Conservation (phyloP, 1,140 invertebrate genomes). For the Trichomalopsis sarcophagae region DNA sequence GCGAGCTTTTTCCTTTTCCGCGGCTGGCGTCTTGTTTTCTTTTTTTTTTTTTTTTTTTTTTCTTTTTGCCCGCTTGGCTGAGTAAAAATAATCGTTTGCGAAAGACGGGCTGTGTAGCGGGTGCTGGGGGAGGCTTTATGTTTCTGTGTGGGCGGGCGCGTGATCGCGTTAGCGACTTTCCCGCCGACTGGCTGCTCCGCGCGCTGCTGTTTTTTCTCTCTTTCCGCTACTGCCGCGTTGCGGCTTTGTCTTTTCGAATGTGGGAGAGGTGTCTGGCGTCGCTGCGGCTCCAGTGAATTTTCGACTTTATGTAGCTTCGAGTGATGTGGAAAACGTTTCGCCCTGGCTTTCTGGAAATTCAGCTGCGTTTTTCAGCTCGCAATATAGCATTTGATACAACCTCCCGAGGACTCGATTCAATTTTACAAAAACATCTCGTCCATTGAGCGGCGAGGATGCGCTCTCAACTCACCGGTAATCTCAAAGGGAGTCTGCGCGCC, state of each 20-base stretch:
- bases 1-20: background rate
- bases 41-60: background rate
- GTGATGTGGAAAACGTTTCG: too few relatives aligned
- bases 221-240: background rate
- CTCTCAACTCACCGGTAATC: too few relatives aligned
- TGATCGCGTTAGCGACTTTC: background rate
- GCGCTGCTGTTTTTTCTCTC: background rate
- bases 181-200: background rate
- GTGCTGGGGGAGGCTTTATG: background rate
- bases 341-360: too few relatives aligned
- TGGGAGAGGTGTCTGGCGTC: too few relatives aligned
- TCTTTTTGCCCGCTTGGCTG: background rate
- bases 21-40: too few relatives aligned
- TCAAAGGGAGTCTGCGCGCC: too few relatives aligned
- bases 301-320: background rate
- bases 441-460: too few relatives aligned
- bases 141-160: background rate
- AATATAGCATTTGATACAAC: too few relatives aligned
- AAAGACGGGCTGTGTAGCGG: background rate
- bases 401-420: too few relatives aligned
- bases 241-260: background rate
- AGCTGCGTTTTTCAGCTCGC: too few relatives aligned
- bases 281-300: background rate
- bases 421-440: too few relatives aligned
- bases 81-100: conserved; percentile 30